These are phyloP conservation scores for Standfussiana lucernea DNA, from an alignment of 2,888 invertebrate genomes.

Conservation along the genomic window DNA sequence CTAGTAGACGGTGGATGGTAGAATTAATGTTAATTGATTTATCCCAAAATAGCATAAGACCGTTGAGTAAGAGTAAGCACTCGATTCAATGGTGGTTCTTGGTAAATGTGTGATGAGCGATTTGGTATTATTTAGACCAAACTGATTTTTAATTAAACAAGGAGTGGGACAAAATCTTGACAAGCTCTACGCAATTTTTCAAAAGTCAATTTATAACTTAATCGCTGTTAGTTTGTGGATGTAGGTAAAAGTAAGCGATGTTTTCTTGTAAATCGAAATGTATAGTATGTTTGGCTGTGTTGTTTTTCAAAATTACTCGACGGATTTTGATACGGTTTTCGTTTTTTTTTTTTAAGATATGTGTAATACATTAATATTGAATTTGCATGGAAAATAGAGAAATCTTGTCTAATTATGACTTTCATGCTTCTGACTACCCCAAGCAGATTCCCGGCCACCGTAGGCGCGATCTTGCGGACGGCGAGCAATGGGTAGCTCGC, in stretches of 20 bases:
- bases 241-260: background rate
- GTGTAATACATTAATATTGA: no score
- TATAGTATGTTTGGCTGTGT: background rate
- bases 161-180: background rate
- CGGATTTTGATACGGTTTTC: background rate
- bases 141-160: background rate
- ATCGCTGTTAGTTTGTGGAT: no score
- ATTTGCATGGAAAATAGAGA: no score
- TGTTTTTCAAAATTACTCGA: background rate
- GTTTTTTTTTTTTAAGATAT: background rate
- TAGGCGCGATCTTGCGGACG: no score
- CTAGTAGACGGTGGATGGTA: background rate
- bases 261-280: no score
- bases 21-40: conserved; percentile 41
- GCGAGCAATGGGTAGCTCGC: no score
- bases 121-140: conserved; percentile 18
- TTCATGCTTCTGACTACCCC: no score
- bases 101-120: conserved; percentile 23
- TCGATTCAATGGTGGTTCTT: no score
- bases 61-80: conserved; percentile 15
- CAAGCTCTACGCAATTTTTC: background rate
- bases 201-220: background rate
- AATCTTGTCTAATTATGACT: no score
- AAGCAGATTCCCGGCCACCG: no score
- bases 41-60: conserved; percentile 38